Evolutionary conservation across 2,113 vertebrate genomes (phyloP), one percentile per base, ranked within the genome.

Genomic region (Hippocampus mohnikei): DNA sequence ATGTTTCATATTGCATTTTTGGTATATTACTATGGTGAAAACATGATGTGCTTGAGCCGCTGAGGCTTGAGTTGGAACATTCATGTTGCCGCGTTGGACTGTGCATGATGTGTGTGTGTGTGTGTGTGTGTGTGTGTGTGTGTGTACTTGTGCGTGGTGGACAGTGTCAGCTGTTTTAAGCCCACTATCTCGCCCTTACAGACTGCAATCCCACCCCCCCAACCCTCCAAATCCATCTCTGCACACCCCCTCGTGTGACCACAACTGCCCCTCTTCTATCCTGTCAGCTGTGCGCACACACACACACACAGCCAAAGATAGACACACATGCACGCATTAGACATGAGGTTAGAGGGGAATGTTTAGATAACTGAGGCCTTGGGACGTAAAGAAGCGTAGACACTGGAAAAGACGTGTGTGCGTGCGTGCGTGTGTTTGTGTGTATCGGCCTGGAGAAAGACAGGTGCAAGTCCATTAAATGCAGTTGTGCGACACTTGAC

Each of bases 401-500:
- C 66, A 64, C 2, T 41, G 50, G 62, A 56, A 50, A 18, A 46
- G 41, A 33, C 18, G 46, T 46, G 59, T 53, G 65, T 40, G 29
- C 58, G 65, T 65, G 20, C 9, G 6, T 25, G 53, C 20, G 29
- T 33, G 29, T 33, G 29, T 33, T 5, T 33, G 23, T 25, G 6
- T 25, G 55, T 23, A 10, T 27, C 12, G 8, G 13, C 70, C 50
- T n/a, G 27, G 20, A 61, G 10, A 70, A 63, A 77, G 82, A 89
- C 88, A 88, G 88, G 86, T 89, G 88, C 71, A 60, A 63, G 62
- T 81, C 44, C 50, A 84, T 85, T 72, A 67, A 67, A 67, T 78
- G 73, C 88, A 85, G 79, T 83, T 82, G 84, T 80, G 80, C 1
- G 80, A 89, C 71, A 89, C 79, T 79, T 70, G 82, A 89, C 55